Evolutionary conservation across 2,797 vertebrate species (phyloP).

Genomic region (Philypnodon macrostomus): DNA sequence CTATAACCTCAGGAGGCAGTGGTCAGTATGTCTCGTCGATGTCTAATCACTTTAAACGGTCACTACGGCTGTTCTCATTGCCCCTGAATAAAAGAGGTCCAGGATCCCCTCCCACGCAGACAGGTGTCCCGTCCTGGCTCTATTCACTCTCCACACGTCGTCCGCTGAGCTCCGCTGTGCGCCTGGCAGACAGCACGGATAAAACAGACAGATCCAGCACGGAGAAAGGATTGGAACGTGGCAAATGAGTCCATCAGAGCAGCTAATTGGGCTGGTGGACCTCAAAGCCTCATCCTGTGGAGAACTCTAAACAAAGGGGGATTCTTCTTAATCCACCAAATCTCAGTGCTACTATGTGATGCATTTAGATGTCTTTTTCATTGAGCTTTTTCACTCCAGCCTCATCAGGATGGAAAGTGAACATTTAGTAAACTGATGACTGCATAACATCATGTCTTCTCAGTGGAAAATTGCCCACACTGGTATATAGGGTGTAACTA

Average conservation of each 20-base stretch:
- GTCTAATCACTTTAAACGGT: constrained; percentile 81
- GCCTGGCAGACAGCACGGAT: constrained; percentile 53
- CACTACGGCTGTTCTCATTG: constrained; percentile 56
- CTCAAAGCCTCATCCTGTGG: constrained; percentile 38
- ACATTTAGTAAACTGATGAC: background rate
- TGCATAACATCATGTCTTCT: no score
- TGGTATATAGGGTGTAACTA: no score
- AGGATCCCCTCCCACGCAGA: constrained; percentile 33
- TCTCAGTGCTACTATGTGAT: constrained; percentile 1
- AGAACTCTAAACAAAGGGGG: constrained; percentile 27
- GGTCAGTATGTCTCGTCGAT: constrained; percentile 62
- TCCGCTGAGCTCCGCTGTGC: constrained; percentile 12
- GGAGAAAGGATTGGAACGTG: constrained; percentile 39
- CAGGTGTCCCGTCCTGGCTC: constrained; percentile 52
- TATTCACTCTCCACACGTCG: constrained; percentile 34
- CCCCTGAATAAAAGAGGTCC: constrained; percentile 46
- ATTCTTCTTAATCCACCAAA: constrained; percentile 3
- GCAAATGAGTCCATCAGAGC: constrained; percentile 52
- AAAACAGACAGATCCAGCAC: constrained; percentile 28
- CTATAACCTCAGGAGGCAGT: constrained; percentile 47
- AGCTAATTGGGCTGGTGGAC: constrained; percentile 48
- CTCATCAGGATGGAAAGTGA: background rate
- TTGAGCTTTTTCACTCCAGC: background rate
- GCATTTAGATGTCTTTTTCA: constrained; percentile 3
- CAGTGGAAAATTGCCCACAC: no score